phyloP scores from a whole-genome alignment of 2,113 vertebrate species.

The Rhinoptilus africanus region DNA sequence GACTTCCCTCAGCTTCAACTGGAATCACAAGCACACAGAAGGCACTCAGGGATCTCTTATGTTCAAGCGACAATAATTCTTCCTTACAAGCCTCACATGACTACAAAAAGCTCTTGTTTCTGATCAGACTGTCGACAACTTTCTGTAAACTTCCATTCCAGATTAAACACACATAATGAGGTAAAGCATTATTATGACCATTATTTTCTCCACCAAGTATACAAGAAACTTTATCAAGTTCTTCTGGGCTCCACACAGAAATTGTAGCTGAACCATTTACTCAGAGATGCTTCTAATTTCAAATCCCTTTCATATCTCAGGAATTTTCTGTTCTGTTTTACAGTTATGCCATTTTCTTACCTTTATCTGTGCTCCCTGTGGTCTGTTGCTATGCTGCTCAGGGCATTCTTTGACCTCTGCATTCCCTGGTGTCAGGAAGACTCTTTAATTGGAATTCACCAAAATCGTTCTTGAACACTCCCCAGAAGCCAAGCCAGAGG shows the following conservation, averaged over 20 bases:
- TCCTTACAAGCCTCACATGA: not conserved
- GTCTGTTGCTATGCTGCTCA: not conserved
- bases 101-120: not conserved
- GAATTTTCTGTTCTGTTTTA: not conserved
- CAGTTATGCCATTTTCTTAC: slow-evolving; percentile 6
- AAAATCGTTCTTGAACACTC: slow-evolving; percentile 5
- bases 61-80: not conserved
- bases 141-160: not conserved
- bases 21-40: not conserved
- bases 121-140: not conserved
- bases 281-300: not conserved
- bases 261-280: not conserved
- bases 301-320: not conserved
- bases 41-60: not conserved
- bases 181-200: not conserved
- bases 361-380: not conserved
- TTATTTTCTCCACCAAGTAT: not conserved
- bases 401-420: slow-evolving; percentile 26
- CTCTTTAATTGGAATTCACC: slow-evolving; percentile 46
- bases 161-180: not conserved
- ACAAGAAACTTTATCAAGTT: not conserved
- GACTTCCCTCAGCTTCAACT: not conserved
- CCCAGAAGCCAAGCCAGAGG: not conserved
- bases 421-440: not conserved
- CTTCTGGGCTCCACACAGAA: not conserved